Evolutionary conservation across 2,888 invertebrate genomes (phyloP).

Genomic region (Entomobrya proxima): DNA sequence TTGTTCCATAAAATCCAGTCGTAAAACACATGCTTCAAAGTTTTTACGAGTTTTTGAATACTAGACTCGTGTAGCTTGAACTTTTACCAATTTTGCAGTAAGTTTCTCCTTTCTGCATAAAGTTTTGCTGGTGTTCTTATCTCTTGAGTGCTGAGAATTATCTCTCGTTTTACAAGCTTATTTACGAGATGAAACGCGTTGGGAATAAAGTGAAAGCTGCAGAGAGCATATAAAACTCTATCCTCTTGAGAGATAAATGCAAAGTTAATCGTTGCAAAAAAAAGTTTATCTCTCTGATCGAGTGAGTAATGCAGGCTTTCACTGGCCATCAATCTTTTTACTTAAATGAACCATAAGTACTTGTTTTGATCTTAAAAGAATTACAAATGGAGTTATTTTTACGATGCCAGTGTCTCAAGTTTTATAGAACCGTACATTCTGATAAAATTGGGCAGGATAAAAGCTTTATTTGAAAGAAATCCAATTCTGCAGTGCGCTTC

Average conservation of each 20-base stretch:
- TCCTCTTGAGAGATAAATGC: conserved; percentile 26
- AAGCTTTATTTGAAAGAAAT: conserved; percentile 14
- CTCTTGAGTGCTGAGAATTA: neutral
- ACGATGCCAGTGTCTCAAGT: conserved; percentile 27
- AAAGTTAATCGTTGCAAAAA: conserved; percentile 24
- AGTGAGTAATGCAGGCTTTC: neutral
- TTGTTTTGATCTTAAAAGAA: conserved; percentile 31
- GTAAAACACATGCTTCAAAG: neutral
- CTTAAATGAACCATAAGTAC: neutral
- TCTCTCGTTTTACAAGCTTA: neutral
- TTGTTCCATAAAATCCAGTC: neutral
- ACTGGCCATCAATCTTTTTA: neutral
- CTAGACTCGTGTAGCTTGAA: neutral
- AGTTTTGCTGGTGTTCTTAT: neutral
- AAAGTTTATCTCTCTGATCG: conserved; percentile 13
- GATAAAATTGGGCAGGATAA: neutral
- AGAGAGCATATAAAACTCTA: neutral
- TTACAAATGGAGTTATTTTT: conserved; percentile 30
- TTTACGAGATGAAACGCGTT: conserved; percentile 3
- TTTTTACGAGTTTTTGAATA: no score
- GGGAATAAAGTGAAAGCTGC: neutral
- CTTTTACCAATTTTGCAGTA: neutral
- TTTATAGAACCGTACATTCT: neutral
- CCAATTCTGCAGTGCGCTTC: conserved; percentile 4
- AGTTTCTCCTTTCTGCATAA: neutral